phyloP scores from a whole-genome alignment of 2,797 vertebrate genomes.

The Pyrocephalus nanus region DNA sequence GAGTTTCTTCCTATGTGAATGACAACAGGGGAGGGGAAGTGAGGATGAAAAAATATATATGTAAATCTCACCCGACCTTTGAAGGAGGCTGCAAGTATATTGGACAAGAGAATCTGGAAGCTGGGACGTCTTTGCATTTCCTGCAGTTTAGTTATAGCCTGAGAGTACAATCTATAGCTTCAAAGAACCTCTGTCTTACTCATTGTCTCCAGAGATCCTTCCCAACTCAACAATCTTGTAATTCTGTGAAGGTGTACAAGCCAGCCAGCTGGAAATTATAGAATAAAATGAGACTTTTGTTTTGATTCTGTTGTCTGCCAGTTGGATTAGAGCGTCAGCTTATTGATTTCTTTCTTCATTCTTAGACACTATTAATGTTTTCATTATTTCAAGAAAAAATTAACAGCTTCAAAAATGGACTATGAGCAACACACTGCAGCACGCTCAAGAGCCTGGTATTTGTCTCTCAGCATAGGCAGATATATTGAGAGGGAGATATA shows the following conservation, averaged over 20 bases:
- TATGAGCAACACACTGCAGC: background rate
- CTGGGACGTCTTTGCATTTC: background rate
- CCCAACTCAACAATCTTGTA: background rate
- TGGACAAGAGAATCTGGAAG: background rate
- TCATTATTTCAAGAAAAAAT: background rate
- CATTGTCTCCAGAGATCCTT: background rate
- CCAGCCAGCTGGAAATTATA: background rate
- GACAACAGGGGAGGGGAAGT: background rate
- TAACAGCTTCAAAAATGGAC: background rate
- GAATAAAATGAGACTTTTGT: background rate
- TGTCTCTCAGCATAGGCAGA: background rate
- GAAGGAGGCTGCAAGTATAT: background rate
- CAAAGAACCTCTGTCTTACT: background rate
- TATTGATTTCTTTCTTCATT: background rate
- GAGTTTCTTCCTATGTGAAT: background rate
- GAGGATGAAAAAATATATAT: background rate
- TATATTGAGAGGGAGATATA: background rate
- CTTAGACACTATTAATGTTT: background rate
- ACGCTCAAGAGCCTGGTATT: background rate
- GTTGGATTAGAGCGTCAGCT: background rate
- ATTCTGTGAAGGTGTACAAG: background rate
- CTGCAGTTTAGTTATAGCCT: background rate
- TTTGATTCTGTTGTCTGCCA: background rate
- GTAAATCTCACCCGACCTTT: background rate
- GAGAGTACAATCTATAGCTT: background rate